Conservation (phyloP, 1,140 invertebrate species). For the Zeugodacus cucurbitae region DNA sequence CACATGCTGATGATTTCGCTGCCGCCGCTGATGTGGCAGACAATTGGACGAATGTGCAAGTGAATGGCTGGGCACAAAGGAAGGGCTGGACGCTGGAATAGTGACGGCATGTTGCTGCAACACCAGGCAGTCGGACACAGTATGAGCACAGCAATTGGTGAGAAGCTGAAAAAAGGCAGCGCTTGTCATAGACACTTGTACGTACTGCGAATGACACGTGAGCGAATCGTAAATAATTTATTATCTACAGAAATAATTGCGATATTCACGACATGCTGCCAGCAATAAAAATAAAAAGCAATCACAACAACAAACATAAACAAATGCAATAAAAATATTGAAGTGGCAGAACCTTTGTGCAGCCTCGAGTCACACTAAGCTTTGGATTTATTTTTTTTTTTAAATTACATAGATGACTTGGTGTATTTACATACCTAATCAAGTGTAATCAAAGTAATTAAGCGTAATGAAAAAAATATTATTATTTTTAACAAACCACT, state of each 20-base stretch:
- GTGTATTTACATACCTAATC: background rate
- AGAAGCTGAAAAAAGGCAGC: background rate
- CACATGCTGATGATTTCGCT: background rate
- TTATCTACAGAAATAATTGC: constrained; percentile 33
- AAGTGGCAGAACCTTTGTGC: background rate
- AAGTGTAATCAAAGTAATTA: background rate
- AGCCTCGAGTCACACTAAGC: background rate
- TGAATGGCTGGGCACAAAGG: background rate
- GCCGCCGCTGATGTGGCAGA: background rate
- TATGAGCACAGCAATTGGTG: too few species aligned
- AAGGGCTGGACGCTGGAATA: background rate
- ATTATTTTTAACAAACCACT: background rate
- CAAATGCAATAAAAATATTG: background rate
- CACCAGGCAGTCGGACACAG: background rate
- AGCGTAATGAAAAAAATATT: background rate
- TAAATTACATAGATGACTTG: background rate
- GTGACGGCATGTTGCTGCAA: background rate
- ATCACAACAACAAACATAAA: background rate
- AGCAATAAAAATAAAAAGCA: constrained; percentile 3
- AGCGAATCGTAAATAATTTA: constrained; percentile 34
- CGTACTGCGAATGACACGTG: background rate
- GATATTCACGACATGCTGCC: background rate
- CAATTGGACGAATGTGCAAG: background rate
- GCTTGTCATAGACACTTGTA: background rate
- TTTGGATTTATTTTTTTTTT: background rate